These are phyloP conservation scores for Leucoraja ocellata DNA, from an alignment of 2,797 vertebrate genomes.

Conservation along the genomic window DNA sequence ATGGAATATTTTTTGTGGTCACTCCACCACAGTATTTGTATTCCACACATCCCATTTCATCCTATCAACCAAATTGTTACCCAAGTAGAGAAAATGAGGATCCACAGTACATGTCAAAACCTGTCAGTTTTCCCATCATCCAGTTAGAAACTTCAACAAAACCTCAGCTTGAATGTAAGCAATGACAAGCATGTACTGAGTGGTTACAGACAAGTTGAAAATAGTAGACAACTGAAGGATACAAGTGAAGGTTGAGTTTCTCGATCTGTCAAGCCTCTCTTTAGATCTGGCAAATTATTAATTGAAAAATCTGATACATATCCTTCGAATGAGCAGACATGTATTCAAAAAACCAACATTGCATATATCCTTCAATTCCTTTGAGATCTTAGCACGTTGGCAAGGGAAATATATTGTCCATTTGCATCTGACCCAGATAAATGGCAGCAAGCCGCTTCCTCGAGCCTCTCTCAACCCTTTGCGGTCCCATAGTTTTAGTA, in stretches of 20 bases:
- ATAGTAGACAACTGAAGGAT: background rate
- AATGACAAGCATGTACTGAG: background rate
- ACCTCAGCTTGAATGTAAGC: background rate
- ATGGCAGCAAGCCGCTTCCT: too few relatives aligned
- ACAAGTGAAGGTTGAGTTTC: background rate
- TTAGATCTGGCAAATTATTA: background rate
- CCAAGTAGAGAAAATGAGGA: background rate
- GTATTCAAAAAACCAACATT: background rate
- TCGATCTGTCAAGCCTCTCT: background rate
- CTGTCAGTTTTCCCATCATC: background rate
- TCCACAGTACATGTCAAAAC: background rate
- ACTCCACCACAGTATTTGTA: background rate
- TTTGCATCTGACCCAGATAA: too few relatives aligned
- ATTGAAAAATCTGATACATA: constrained; percentile 4
- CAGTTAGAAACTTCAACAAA: background rate
- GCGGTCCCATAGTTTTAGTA: too few relatives aligned
- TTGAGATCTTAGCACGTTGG: too few relatives aligned
- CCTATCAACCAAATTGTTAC: too few relatives aligned
- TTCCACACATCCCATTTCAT: background rate
- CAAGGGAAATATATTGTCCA: too few relatives aligned
- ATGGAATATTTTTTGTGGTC: background rate
- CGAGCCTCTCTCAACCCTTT: too few relatives aligned
- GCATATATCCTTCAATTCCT: too few relatives aligned
- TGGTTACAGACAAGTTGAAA: background rate
- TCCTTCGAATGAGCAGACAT: background rate